Percentiles rank a stretch among this genome's conserved stretches.
Conservation (phyloP, 2,888 invertebrate genomes). For the Spisula subtruncata region DNA sequence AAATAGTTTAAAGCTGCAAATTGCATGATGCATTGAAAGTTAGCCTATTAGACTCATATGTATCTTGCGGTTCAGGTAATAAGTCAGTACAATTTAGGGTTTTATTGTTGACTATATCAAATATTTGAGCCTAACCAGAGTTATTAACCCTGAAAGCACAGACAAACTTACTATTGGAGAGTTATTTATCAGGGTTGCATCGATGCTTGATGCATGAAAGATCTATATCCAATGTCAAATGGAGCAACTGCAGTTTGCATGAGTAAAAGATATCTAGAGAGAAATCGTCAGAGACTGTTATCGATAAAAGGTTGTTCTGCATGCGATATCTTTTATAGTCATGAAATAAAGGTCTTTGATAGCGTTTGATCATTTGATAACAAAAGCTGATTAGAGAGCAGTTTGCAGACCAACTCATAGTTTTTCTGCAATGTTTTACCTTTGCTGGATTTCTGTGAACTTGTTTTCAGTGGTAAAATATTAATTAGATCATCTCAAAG, state of each 20-base stretch:
- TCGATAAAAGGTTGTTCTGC: constrained; percentile 20
- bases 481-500: not conserved
- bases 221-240: not conserved
- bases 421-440: not conserved
- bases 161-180: not conserved
- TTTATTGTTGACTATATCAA: no score
- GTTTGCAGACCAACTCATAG: not conserved
- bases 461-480: not conserved
- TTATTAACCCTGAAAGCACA: not conserved
- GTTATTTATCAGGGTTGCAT: not conserved
- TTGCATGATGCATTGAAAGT: no score
- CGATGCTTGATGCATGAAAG: not conserved
- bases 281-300: not conserved
- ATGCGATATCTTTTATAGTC: constrained; percentile 2
- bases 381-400: not conserved
- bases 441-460: not conserved
- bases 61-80: no score
- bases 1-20: no score
- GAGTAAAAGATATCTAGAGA: not conserved
- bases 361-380: constrained; percentile 3
- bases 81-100: no score
- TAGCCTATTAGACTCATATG: no score
- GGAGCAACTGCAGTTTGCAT: constrained; percentile 6
- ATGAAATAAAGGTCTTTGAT: constrained; percentile 20
- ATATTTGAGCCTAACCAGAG: not conserved